Evolutionary conservation across 2,888 invertebrate genomes (phyloP).

Genomic region (Euzetes globulus): DNA sequence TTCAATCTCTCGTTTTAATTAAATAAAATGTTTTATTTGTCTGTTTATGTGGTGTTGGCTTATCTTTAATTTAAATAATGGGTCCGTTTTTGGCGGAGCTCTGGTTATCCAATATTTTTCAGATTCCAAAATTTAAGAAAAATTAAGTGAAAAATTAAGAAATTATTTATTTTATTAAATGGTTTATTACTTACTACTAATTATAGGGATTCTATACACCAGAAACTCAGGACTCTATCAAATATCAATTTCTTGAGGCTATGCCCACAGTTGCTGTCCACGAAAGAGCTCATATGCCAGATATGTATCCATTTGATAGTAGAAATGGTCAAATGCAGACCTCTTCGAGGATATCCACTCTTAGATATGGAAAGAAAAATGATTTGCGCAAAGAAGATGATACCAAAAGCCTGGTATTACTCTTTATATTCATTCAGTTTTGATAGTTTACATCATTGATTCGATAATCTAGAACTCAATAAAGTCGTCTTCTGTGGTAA

Average conservation of each 20-base stretch:
- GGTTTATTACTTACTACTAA: constrained; percentile 5
- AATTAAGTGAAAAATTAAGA: neutral
- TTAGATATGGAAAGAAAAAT: constrained; percentile 5
- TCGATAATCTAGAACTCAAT: constrained; percentile 20
- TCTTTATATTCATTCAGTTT: neutral
- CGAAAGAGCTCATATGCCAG: constrained; percentile 7
- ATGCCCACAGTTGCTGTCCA: neutral
- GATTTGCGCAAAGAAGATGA: constrained; percentile 8
- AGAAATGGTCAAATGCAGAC: neutral
- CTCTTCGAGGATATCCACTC: neutral
- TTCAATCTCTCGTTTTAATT: constrained; percentile 15
- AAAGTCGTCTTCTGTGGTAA: constrained; percentile 14
- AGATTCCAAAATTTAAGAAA: too few species aligned
- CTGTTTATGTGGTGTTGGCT: constrained; percentile 19
- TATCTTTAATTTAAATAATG: neutral
- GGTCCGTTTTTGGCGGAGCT: neutral
- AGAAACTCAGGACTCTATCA: constrained; percentile 12
- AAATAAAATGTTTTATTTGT: constrained; percentile 27
- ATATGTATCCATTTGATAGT: neutral
- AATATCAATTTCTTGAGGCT: constrained; percentile 7
- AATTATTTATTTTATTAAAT: neutral
- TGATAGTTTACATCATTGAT: neutral
- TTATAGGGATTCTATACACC: constrained; percentile 22
- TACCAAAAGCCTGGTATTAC: constrained; percentile 23
- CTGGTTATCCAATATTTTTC: too few species aligned